phyloP scores from a whole-genome alignment of 2,888 invertebrate genomes.

The Meandrusa payeni region DNA sequence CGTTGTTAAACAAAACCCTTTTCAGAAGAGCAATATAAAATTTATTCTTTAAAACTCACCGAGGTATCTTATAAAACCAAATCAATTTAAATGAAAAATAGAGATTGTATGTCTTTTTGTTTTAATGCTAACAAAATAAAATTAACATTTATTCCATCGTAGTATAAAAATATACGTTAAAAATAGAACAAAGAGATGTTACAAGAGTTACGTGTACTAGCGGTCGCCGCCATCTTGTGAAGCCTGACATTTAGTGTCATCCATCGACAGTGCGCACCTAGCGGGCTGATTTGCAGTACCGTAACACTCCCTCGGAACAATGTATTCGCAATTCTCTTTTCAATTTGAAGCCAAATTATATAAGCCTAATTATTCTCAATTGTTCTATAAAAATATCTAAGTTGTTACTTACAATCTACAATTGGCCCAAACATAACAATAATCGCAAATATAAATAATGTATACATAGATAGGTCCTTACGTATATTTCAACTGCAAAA shows the following conservation, averaged over 20 bases:
- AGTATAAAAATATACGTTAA: slow-evolving; percentile 80
- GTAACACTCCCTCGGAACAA: slow-evolving; percentile 22
- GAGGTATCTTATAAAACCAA: slow-evolving; percentile 52
- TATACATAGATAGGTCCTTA: too few species aligned
- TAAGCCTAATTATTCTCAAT: background rate
- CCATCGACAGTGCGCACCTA: slow-evolving; percentile 17
- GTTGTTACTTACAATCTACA: slow-evolving; percentile 2
- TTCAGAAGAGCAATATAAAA: slow-evolving; percentile 75
- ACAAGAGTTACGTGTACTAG: slow-evolving; percentile 46
- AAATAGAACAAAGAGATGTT: slow-evolving; percentile 66
- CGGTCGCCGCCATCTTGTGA: slow-evolving; percentile 29
- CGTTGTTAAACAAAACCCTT: slow-evolving; percentile 41
- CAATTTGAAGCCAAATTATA: slow-evolving; percentile 1
- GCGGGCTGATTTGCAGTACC: slow-evolving; percentile 34
- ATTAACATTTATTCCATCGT: slow-evolving; percentile 77
- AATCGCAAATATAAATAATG: too few species aligned
- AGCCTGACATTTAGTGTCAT: slow-evolving; percentile 18
- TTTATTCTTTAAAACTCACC: slow-evolving; percentile 67
- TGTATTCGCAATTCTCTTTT: too few species aligned
- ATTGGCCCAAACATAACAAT: slow-evolving; percentile 2
- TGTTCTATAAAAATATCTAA: slow-evolving; percentile 6
- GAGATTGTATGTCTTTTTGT: slow-evolving; percentile 76
- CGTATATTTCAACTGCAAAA: too few species aligned
- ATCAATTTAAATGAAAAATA: slow-evolving; percentile 65
- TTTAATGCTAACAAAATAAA: slow-evolving; percentile 81